These are phyloP conservation scores for Periophthalmodon schlosseri DNA, from an alignment of 2,113 vertebrate genomes.

Conservation along the genomic window DNA sequence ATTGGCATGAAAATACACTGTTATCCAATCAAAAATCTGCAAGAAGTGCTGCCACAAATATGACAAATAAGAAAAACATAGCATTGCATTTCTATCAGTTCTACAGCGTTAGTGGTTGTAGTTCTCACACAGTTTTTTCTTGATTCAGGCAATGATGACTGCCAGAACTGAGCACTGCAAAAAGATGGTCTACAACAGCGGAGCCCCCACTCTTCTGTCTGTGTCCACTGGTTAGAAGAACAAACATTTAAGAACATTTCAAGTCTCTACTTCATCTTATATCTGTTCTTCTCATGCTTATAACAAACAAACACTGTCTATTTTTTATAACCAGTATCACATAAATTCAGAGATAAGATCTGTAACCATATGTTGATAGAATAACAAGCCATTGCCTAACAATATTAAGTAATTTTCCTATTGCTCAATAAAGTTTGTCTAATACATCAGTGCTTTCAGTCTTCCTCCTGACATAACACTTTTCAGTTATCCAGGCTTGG, in stretches of 20 bases:
- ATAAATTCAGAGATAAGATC: neutral
- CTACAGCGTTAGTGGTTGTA: neutral
- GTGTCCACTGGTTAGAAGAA: constrained; percentile 8
- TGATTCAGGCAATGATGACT: constrained; percentile 53
- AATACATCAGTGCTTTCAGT: too few relatives aligned
- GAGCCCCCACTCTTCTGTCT: constrained; percentile 62
- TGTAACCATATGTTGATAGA: neutral
- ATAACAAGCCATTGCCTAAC: too few relatives aligned
- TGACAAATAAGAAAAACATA: neutral
- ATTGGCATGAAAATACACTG: too few relatives aligned
- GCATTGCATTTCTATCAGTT: neutral
- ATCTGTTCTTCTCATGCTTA: neutral
- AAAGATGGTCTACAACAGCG: constrained; percentile 65
- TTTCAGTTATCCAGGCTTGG: too few relatives aligned
- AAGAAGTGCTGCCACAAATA: neutral
- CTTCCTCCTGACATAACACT: too few relatives aligned
- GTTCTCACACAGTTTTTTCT: neutral
- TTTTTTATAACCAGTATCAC: too few relatives aligned
- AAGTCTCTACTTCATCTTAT: neutral
- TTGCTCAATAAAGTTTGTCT: too few relatives aligned
- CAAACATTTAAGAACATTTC: neutral
- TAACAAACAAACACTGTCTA: neutral
- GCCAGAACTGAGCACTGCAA: constrained; percentile 53
- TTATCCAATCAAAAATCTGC: too few relatives aligned
- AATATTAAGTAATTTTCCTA: too few relatives aligned